Evolutionary conservation across 2,797 vertebrate species (phyloP).

Genomic region (Gobio occitaniae): DNA sequence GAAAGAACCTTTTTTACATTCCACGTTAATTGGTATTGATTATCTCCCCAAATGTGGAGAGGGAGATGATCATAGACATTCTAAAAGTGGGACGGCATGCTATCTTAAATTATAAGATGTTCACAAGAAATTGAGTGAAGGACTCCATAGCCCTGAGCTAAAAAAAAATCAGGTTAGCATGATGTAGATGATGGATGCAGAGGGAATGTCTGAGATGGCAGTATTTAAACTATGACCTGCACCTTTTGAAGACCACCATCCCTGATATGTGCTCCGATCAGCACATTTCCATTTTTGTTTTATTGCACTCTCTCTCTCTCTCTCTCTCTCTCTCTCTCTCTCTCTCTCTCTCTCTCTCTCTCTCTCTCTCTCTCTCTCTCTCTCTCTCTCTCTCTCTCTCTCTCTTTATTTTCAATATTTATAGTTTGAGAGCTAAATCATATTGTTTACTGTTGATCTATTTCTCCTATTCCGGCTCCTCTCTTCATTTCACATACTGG

Average conservation of each 20-base stretch:
- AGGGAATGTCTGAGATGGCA: constrained; percentile 62
- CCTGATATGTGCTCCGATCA: constrained; percentile 61
- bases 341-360: constrained; percentile 62
- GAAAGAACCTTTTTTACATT: no score
- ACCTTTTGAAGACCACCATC: constrained; percentile 63
- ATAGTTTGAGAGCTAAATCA: neutral
- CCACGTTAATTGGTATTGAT: neutral
- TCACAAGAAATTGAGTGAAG: constrained; percentile 52
- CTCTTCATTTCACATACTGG: constrained; percentile 64
- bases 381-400: constrained; percentile 72
- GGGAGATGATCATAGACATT: neutral
- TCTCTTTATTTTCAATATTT: constrained; percentile 35
- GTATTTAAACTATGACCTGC: constrained; percentile 74
- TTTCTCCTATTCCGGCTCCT: constrained; percentile 55
- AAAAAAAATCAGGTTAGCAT: constrained; percentile 43
- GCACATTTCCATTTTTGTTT: constrained; percentile 59
- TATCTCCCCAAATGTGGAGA: neutral
- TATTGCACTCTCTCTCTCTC: no score
- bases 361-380: constrained; percentile 70
- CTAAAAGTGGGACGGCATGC: neutral
- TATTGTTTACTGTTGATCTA: constrained; percentile 8
- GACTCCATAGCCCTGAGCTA: constrained; percentile 62
- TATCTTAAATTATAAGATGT: neutral
- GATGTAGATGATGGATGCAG: constrained; percentile 72
- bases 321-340: constrained; percentile 68